phyloP scores from a whole-genome alignment of 2,888 invertebrate genomes.

The Dusona sp. region DNA sequence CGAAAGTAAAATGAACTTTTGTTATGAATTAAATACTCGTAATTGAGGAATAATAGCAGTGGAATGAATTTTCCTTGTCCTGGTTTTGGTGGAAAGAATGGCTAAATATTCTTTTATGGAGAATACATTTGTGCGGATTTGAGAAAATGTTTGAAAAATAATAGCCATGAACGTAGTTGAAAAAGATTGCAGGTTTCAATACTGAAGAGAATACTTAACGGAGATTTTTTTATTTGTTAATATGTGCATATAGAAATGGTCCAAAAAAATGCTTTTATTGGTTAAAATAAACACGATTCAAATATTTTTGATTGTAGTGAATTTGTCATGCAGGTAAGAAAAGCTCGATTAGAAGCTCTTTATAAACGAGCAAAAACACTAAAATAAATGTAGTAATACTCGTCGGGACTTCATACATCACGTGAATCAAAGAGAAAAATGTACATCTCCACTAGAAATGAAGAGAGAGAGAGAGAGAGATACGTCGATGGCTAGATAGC shows the following conservation, averaged over 20 bases:
- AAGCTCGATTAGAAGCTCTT: neutral
- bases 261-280: neutral
- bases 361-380: neutral
- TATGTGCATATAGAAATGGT: neutral
- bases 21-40: neutral
- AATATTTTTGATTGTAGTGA: neutral
- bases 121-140: neutral
- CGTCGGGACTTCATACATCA: neutral
- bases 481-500: neutral
- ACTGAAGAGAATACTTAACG: neutral
- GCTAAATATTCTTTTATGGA: neutral
- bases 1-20: neutral
- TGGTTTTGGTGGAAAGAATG: neutral
- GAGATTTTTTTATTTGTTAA: neutral
- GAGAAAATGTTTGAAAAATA: neutral
- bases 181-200: neutral
- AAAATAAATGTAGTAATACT: neutral
- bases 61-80: neutral
- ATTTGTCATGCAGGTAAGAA: neutral
- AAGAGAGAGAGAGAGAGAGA: conserved; percentile 27
- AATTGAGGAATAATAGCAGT: neutral
- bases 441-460: conserved; percentile 15
- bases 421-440: conserved; percentile 17
- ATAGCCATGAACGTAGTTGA: neutral
- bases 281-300: neutral